Percentiles rank a stretch among this genome's conserved stretches.
These are phyloP conservation scores for Panthera tigris DNA, from an alignment of 2,113 vertebrate species.

Conservation along the genomic window DNA sequence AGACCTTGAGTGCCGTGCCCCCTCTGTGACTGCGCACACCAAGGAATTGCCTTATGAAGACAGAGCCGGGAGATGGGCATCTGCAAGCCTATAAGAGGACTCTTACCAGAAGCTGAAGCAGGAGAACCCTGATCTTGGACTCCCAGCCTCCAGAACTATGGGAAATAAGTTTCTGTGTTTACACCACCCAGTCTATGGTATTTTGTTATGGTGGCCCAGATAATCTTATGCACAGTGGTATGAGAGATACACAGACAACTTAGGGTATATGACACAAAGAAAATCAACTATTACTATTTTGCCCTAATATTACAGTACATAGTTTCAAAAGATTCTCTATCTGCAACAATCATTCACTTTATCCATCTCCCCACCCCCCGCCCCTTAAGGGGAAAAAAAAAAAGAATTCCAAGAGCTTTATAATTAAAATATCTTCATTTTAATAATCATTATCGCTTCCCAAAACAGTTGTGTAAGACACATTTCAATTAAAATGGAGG, in stretches of 20 bases:
- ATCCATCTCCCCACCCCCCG: neutral
- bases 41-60: neutral
- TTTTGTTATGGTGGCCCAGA: neutral
- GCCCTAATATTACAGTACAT: neutral
- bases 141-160: neutral
- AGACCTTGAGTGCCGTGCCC: neutral
- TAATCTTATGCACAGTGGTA: neutral
- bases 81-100: fast-evolving
- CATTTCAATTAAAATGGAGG: neutral
- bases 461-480: neutral
- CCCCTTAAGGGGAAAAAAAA: neutral
- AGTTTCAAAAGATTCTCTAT: neutral
- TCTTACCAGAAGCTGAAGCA: neutral
- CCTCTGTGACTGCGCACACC: fast-evolving
- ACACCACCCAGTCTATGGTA: neutral
- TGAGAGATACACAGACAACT: neutral
- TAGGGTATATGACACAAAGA: neutral
- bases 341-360: neutral
- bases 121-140: neutral
- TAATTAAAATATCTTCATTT: constrained; percentile 6
- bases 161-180: neutral
- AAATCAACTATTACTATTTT: neutral
- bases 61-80: fast-evolving
- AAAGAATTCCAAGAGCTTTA: neutral
- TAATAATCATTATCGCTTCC: neutral